Evolutionary conservation across 1,140 invertebrate genomes (phyloP), one percentile per base, ranked within the genome.

Genomic region (Hylaeus anthracinus): DNA sequence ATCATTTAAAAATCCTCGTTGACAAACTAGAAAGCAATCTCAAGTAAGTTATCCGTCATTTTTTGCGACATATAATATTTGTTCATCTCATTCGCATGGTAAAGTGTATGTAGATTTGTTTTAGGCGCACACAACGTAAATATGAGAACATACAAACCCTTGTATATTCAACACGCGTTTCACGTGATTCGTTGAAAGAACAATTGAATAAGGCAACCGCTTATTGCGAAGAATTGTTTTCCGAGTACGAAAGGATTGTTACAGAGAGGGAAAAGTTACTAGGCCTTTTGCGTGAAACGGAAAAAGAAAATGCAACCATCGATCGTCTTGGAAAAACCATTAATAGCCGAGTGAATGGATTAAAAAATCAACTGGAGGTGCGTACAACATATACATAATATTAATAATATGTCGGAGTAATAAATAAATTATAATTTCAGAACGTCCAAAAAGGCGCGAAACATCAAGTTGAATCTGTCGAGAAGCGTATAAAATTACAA

Each of bases 131-230:
- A 0, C 92, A 94, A 84, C 83, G 90, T 10, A 95, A 93, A 90
- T 88, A 93, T 56, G 91, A 94, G 61, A 89, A 93, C 76, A 77
- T 94, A 15, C 93, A 94, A 81, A 94, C 92, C 78, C 84, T 84
- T 15, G 63, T 94, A 63, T 92, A 91, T 58, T 93, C 94, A 3
- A 90, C 94, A 39, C 93, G 94, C 88, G 88, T 94, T 48, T 94
- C 94, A 15, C 90, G 93, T 69, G 94, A 94, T 74, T 94, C 94
- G 3, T 93, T 94, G 8, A 94, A 94, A 60, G 92, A 93, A 71
- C 94, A 95, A 83, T 88, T 95, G 48, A 93, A 90, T n/a, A 95
- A 95, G 86, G 94, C 94, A 1, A 94, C 94, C 87, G 88, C 85
- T 37, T 94, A 95, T 86, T 94, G 94, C 45, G 92, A 94, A 82